These are phyloP conservation scores for Sisyra nigra DNA, from an alignment of 2,888 invertebrate genomes.

Conservation along the genomic window DNA sequence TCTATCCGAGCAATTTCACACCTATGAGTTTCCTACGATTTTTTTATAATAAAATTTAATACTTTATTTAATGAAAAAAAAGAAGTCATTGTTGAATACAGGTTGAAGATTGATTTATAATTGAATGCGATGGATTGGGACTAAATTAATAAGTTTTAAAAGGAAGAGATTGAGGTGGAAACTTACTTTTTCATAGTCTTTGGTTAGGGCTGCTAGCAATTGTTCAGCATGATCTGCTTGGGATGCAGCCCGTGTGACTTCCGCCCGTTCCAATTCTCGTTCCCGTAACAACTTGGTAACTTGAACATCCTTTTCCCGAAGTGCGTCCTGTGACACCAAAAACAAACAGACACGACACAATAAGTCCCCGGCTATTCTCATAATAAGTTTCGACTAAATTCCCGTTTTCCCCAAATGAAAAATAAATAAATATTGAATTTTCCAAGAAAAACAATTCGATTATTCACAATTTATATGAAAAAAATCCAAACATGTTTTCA, in stretches of 20 bases:
- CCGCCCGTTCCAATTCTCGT: conserved; percentile 76
- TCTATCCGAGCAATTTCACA: too few species aligned
- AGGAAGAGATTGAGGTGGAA: conserved; percentile 4
- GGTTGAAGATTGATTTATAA: too few species aligned
- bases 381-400: not conserved
- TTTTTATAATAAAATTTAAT: too few species aligned
- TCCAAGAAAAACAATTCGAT: not conserved
- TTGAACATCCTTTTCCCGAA: conserved; percentile 89
- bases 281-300: conserved; percentile 85
- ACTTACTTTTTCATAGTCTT: conserved; percentile 48
- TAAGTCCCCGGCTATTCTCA: conserved; percentile 8
- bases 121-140: too few species aligned
- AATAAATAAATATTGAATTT: too few species aligned
- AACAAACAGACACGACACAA: conserved; percentile 8
- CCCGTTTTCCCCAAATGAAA: not conserved
- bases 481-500: too few species aligned
- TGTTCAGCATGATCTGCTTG: conserved; percentile 67
- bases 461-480: too few species aligned
- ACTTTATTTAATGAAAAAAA: too few species aligned
- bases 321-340: conserved; percentile 47
- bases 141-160: conserved; percentile 18
- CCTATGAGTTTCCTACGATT: too few species aligned
- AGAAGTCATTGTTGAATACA: too few species aligned
- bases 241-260: conserved; percentile 67
- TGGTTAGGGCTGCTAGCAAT: conserved; percentile 37